Conservation (phyloP, 2,797 vertebrate genomes). For the Danio kyathit region DNA sequence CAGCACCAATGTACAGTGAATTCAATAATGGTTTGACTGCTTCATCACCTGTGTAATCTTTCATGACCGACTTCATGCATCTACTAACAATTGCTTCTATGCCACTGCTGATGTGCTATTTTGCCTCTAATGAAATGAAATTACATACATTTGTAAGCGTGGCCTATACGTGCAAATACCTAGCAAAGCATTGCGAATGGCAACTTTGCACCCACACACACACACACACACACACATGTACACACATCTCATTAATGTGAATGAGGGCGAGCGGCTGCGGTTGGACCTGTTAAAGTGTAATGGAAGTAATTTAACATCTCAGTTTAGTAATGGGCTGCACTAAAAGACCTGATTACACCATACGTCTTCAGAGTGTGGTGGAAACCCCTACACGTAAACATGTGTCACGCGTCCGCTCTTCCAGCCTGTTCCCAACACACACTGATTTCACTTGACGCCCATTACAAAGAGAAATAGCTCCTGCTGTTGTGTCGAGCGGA, state of each 20-base stretch:
- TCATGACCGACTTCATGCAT: not conserved
- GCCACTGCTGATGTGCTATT: not conserved
- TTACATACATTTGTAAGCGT: constrained; percentile 23
- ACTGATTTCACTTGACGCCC: constrained; percentile 29
- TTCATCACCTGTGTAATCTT: not conserved
- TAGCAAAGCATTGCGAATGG: constrained; percentile 10
- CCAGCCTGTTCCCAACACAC: constrained; percentile 31
- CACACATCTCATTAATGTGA: constrained; percentile 32
- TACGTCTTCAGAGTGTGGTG: constrained; percentile 49
- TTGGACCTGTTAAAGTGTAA: constrained; percentile 41
- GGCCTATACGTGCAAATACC: constrained; percentile 10
- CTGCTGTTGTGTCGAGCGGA: constrained; percentile 21
- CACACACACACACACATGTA: not conserved
- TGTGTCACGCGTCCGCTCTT: constrained; percentile 9
- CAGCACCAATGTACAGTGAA: not conserved
- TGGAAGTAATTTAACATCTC: constrained; percentile 47
- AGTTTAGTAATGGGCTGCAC: constrained; percentile 44
- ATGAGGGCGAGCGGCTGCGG: constrained; percentile 4
- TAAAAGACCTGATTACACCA: constrained; percentile 56
- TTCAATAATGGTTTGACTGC: not conserved
- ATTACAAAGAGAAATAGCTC: constrained; percentile 47
- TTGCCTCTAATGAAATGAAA: constrained; percentile 10
- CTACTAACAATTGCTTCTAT: not conserved
- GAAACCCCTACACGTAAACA: constrained; percentile 32
- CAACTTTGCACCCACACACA: constrained; percentile 15